Percentiles rank a stretch among this genome's conserved stretches.
These are phyloP conservation scores for Macaria liturata DNA, from an alignment of 2,888 invertebrate genomes.

Conservation along the genomic window DNA sequence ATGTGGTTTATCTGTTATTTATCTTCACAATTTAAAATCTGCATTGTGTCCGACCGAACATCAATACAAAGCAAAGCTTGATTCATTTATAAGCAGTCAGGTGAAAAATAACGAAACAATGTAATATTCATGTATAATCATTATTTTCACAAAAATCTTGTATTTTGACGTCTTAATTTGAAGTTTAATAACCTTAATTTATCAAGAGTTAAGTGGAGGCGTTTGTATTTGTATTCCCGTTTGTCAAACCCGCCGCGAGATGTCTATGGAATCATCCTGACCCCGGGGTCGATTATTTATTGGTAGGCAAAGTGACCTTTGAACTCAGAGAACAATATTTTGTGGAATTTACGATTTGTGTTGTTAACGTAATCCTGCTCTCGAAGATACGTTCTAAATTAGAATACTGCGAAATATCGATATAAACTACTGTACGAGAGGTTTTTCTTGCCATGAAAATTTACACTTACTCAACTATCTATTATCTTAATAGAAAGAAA, in stretches of 20 bases:
- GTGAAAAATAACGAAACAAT: conserved; percentile 14
- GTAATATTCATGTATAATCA: conserved; percentile 6
- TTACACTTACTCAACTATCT: too few species aligned
- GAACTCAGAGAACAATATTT: conserved; percentile 43
- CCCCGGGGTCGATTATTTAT: conserved; percentile 61
- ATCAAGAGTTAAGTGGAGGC: conserved; percentile 39
- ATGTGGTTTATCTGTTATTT: too few species aligned
- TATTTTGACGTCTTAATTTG: conserved; percentile 23
- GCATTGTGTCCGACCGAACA: too few species aligned
- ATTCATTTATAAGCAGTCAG: conserved; percentile 10
- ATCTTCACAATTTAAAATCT: too few species aligned
- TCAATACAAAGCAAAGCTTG: too few species aligned
- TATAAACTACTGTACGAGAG: too few species aligned
- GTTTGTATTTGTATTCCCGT: conserved; percentile 36
- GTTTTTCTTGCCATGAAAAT: too few species aligned
- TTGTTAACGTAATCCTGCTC: conserved; percentile 35
- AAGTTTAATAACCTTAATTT: conserved; percentile 26
- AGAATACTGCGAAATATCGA: too few species aligned
- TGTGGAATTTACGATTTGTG: conserved; percentile 38
- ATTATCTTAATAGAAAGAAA: too few species aligned
- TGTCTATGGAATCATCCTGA: conserved; percentile 51
- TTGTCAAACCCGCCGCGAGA: conserved; percentile 50
- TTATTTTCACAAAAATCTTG: conserved; percentile 11
- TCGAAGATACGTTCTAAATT: too few species aligned
- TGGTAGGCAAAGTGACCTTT: conserved; percentile 38